Evolutionary conservation across 2,888 invertebrate species (phyloP).

Genomic region (Mythimna pallens): DNA sequence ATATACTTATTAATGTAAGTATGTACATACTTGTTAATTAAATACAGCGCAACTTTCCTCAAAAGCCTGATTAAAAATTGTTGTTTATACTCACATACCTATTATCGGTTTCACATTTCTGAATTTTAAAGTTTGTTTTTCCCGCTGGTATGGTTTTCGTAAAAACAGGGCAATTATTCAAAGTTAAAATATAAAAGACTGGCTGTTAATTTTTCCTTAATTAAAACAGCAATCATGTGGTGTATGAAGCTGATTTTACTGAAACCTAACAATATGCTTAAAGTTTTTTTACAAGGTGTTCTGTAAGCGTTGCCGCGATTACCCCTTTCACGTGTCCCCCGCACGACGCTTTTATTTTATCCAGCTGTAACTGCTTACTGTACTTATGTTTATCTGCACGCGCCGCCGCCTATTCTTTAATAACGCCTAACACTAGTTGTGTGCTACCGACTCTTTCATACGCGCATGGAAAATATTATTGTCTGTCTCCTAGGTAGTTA

Average conservation of each 20-base stretch:
- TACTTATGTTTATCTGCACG: conserved; percentile 72
- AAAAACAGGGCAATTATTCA: not conserved
- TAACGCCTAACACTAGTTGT: conserved; percentile 75
- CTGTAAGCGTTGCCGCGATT: conserved; percentile 82
- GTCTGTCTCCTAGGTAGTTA: not conserved
- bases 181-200: conserved; percentile 15
- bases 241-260: conserved; percentile 21
- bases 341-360: conserved; percentile 84
- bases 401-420: conserved; percentile 81
- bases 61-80: conserved; percentile 36
- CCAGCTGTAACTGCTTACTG: conserved; percentile 39
- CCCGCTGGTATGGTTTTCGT: not conserved
- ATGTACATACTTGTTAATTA: conserved; percentile 25
- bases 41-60: conserved; percentile 7
- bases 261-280: conserved; percentile 71
- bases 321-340: conserved; percentile 74
- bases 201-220: conserved; percentile 12
- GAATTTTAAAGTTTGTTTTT: conserved; percentile 8
- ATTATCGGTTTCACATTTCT: conserved; percentile 14
- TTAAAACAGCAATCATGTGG: conserved; percentile 26
- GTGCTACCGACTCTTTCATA: conserved; percentile 74
- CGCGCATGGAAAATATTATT: conserved; percentile 43
- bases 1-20: conserved; percentile 30
- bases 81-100: conserved; percentile 13
- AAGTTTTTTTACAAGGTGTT: conserved; percentile 81